A percentile compares a stretch with the other conserved stretches of the same genome.
Evolutionary conservation across 37 sponge, comb jelly and placozoan genomes (phyloP).

Genomic region (Tethya wilhelma): DNA sequence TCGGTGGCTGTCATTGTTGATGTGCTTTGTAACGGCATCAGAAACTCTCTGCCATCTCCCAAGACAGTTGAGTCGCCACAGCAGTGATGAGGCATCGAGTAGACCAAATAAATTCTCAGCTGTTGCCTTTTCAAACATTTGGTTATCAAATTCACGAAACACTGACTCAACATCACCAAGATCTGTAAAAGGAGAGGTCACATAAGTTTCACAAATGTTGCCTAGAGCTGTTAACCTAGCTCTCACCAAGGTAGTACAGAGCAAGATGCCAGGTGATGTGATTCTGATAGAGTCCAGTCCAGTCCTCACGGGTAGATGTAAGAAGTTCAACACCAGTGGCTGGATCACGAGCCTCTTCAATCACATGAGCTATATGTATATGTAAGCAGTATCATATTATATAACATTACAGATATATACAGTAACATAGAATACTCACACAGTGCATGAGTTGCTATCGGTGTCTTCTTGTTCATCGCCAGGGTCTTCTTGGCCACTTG

Average conservation of each 20-base stretch:
- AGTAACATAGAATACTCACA: constrained; percentile 16
- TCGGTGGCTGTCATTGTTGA: constrained; percentile 9
- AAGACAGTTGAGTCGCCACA: constrained; percentile 73
- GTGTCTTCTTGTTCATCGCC: constrained; percentile 17
- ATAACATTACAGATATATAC: neutral
- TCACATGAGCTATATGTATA: constrained; percentile 62
- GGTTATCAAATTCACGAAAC: constrained; percentile 53
- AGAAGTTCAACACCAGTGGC: constrained; percentile 76
- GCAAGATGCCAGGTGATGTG: constrained; percentile 82
- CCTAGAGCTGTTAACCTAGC: too few relatives aligned
- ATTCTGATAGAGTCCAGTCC: constrained; percentile 34
- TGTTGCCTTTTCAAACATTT: constrained; percentile 1
- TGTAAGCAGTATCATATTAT: neutral
- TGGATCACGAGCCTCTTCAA: constrained; percentile 59
- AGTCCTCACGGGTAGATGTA: constrained; percentile 41
- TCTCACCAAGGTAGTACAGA: constrained; percentile 76
- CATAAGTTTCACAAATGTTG: neutral
- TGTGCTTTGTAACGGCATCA: constrained; percentile 7
- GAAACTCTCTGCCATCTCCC: constrained; percentile 58
- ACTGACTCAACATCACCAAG: constrained; percentile 38
- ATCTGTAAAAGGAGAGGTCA: constrained; percentile 12
- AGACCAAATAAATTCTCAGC: constrained; percentile 56
- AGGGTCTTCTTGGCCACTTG: constrained; percentile 29
- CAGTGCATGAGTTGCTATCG: constrained; percentile 51
- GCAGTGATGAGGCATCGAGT: constrained; percentile 76